These are phyloP conservation scores for Cavia porcellus DNA, from an alignment of 2,113 vertebrate species.

Conservation along the genomic window DNA sequence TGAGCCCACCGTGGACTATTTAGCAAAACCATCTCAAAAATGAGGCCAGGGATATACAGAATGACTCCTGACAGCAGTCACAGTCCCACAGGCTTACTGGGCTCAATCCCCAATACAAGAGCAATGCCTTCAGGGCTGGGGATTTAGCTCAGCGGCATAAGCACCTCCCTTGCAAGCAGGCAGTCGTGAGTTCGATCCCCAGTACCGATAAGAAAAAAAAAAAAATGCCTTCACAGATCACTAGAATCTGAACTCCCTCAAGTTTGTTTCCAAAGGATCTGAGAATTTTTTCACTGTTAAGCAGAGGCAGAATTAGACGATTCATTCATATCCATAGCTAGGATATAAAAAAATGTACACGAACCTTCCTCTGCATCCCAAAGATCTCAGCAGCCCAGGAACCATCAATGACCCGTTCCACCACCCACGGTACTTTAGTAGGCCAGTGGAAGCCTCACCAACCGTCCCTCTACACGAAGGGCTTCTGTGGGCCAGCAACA, in stretches of 20 bases:
- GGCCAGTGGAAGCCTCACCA: no score
- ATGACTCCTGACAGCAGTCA: background rate
- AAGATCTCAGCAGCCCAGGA: no score
- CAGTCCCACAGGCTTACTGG: background rate
- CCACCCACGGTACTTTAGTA: no score
- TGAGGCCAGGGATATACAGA: background rate
- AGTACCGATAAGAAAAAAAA: background rate
- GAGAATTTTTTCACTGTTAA: background rate
- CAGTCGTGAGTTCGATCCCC: no score
- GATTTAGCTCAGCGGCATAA: no score
- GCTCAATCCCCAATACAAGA: background rate
- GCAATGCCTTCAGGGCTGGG: no score
- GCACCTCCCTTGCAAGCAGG: no score
- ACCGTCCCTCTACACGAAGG: no score
- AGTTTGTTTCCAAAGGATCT: conserved; percentile 44
- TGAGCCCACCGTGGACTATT: background rate
- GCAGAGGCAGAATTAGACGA: background rate
- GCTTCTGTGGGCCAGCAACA: no score
- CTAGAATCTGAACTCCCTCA: background rate
- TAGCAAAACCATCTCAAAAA: background rate
- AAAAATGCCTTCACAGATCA: background rate
- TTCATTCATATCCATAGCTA: background rate
- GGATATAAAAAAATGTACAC: background rate
- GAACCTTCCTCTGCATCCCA: no score
- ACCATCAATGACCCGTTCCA: no score